Evolutionary conservation across 2,797 vertebrate genomes (phyloP), one percentile per base, ranked within the genome.

Genomic region (Liasis olivaceus): DNA sequence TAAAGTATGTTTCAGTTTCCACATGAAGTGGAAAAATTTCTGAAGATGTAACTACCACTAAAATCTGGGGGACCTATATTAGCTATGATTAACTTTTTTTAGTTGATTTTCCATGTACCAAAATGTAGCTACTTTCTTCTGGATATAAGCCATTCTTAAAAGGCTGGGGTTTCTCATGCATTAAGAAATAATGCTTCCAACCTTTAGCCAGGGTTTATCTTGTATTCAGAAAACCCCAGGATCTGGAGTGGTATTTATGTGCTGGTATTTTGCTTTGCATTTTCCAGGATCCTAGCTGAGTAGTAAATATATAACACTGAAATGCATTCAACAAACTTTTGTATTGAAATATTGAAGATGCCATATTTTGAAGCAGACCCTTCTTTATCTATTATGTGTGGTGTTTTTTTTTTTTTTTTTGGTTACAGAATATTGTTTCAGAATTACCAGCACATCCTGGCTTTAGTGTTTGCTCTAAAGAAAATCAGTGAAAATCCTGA

Each of bases 51-150:
- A 69, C 28, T 69, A 15, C 28, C 2, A 2, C 15, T 69, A 69
- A 66, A 5, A 2, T n/a, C n/a, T 2, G 0, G 0, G 13, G 31
- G 31, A 13, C 28, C 14, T 0, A 2, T 17, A 31, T 69, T 31
- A 2, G 5, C n/a, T 14, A 17, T 31, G 64, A 69, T 7, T 36
- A 31, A 1, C 2, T 31, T 69, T 64, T n/a, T 2, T 69, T 2
- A 31, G 31, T 17, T 2, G 4, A 0, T 31, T 31, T 31, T 69
- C 17, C n/a, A 15, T 3, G 2, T 6, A 31, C 14, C n/a, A 69
- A 31, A 31, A 69, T 4, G 14, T 31, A 17, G 14, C n/a, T 15
- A 69, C 31, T 69, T 69, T 14, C 2, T 31, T 69, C 2, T 31
- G 0, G 13, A 15, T 69, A 17, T 69, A 69, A 69, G 5, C n/a